Base-by-base conservation (phyloP, 2,797 vertebrate genomes). In the Linurgus olivaceus region DNA sequence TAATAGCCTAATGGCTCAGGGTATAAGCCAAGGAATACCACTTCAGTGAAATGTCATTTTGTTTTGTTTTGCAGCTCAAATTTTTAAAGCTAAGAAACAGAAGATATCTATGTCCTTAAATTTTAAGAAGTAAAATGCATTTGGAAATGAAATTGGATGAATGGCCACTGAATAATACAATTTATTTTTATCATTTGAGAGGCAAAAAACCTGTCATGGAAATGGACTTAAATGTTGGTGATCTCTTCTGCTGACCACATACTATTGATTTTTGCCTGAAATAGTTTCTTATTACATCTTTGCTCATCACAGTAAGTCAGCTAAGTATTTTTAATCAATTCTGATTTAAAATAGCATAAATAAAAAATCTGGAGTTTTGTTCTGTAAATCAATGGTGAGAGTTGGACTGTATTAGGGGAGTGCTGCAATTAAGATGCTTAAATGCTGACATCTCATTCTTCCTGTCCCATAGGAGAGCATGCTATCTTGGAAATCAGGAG, bases 71-170 rank as follows among this genome's bases (percentile, higher is more conserved):
- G 0, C 9, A 61, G 38, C 25, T 77, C 10, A 86, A 17, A 52
- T 71, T 88, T 86, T 68, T 15, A 15, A 88, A 74, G 33, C 44
- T 68, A 71, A 23, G 57, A 59, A 61, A 26, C 23, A 35, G 38
- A 57, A 74, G 29, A 28, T 86, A 38, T 48, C 20, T 71, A 17
- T 24, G 20, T 50, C 28, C 66, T 88, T 74, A 74, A 71, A 83
- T 88, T 1, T 55, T 35, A 93, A 96, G 48, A 51, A 42, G 3
- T 63, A 79, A 88, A 77, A 65, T 77, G 25, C 2, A 10, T 71
- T 90, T 80, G 17, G 42, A 94, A 91, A 71, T 85, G 25, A 50
- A 87, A 91, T 13, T 26, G 16, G 81, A 68, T 80, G 52, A 88
- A 94, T 65, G 26, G 6, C 6, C 55, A 14, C 7, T 57, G 50